A percentile compares a stretch with the other conserved stretches of the same genome.
phyloP scores from a whole-genome alignment of 2,888 invertebrate genomes.

The Drosophila prolongata region DNA sequence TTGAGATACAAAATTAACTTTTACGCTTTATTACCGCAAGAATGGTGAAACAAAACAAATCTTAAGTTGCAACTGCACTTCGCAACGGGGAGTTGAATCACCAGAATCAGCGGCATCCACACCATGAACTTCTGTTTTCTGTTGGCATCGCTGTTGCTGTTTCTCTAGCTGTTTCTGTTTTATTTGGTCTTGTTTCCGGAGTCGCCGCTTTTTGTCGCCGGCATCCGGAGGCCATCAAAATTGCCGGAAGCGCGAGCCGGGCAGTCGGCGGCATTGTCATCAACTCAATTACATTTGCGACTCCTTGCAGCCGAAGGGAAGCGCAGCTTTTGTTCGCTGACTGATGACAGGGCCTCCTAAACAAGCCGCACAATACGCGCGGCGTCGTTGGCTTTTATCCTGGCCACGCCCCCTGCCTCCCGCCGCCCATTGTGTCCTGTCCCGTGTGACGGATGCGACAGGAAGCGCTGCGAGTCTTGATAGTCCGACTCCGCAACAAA shows the following conservation, averaged over 20 bases:
- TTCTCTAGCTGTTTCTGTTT: slow-evolving; percentile 24
- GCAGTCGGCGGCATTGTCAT: slow-evolving; percentile 59
- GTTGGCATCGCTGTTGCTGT: slow-evolving; percentile 4
- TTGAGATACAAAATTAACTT: slow-evolving; percentile 68
- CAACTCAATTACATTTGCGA: slow-evolving; percentile 74
- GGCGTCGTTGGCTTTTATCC: slow-evolving; percentile 66
- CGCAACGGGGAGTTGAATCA: too few relatives aligned
- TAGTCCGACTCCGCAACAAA: slow-evolving; percentile 41
- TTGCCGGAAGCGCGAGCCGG: slow-evolving; percentile 69
- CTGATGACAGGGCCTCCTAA: slow-evolving; percentile 56
- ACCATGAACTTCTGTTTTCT: slow-evolving; percentile 30
- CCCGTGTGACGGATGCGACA: slow-evolving; percentile 70
- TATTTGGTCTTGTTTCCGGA: slow-evolving; percentile 33
- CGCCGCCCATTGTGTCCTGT: slow-evolving; percentile 56
- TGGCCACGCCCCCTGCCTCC: slow-evolving; percentile 27
- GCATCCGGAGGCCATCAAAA: slow-evolving; percentile 72
- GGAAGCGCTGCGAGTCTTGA: slow-evolving; percentile 67
- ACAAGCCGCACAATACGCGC: slow-evolving; percentile 69
- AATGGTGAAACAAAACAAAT: slow-evolving; percentile 68
- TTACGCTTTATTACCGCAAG: slow-evolving; percentile 74
- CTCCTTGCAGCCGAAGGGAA: slow-evolving; percentile 36
- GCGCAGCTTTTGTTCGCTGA: slow-evolving; percentile 51
- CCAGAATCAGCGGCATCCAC: neutral
- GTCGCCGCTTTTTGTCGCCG: slow-evolving; percentile 56
- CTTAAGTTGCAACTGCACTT: slow-evolving; percentile 48